Conservation (phyloP, 2,888 invertebrate species). For the Congeria kusceri region DNA sequence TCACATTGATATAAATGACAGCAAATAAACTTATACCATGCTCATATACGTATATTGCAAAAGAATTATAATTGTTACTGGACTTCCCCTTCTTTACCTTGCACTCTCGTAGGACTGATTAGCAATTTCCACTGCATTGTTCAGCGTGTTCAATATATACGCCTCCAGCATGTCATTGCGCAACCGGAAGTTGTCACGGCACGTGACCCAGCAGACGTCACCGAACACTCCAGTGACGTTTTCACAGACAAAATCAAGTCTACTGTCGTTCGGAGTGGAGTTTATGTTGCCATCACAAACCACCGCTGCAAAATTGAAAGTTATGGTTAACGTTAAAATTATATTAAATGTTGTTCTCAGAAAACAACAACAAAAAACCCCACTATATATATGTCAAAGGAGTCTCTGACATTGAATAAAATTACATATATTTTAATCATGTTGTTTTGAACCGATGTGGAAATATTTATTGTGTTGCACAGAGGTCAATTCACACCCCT, state of each 20-base stretch:
- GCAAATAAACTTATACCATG: too few relatives aligned
- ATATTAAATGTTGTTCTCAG: neutral
- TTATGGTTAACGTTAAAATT: neutral
- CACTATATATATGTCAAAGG: too few relatives aligned
- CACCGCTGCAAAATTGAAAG: slow-evolving; percentile 12
- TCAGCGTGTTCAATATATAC: neutral
- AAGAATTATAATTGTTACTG: too few relatives aligned
- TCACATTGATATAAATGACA: too few relatives aligned
- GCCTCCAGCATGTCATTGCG: slow-evolving; percentile 30
- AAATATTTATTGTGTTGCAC: too few relatives aligned
- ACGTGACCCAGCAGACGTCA: slow-evolving; percentile 51
- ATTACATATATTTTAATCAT: too few relatives aligned
- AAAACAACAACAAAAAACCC: too few relatives aligned
- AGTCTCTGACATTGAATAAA: too few relatives aligned
- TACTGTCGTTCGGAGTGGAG: neutral
- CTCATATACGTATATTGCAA: too few relatives aligned
- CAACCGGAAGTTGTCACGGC: slow-evolving; percentile 42
- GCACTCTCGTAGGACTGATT: neutral
- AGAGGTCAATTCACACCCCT: too few relatives aligned
- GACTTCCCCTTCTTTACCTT: too few relatives aligned
- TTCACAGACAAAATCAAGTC: neutral
- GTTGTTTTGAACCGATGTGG: too few relatives aligned
- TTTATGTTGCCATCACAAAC: slow-evolving; percentile 26
- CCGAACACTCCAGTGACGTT: slow-evolving; percentile 17
- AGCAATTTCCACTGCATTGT: neutral